Evolutionary conservation across 2,888 invertebrate species (phyloP).

Genomic region (Chironomus tentans): DNA sequence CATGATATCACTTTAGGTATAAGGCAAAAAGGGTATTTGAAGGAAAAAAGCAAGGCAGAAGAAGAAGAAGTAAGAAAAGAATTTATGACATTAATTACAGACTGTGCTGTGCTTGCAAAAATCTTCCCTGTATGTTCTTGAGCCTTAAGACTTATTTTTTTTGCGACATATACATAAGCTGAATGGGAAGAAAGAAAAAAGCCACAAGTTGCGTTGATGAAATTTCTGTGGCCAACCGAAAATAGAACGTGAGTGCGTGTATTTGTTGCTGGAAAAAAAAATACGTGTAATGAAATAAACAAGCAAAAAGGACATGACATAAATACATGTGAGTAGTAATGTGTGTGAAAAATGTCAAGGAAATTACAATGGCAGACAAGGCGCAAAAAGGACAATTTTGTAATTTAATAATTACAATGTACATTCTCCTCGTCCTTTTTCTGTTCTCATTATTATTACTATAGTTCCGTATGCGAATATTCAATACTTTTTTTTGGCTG

Average conservation of each 20-base stretch:
- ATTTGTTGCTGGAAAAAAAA: background rate
- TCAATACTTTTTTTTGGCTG: background rate
- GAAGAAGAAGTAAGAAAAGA: background rate
- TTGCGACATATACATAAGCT: background rate
- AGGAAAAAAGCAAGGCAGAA: too few species aligned
- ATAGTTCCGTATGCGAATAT: background rate
- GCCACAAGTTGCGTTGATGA: conserved; percentile 7
- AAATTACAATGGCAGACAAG: background rate
- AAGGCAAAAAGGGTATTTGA: background rate
- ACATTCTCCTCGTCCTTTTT: background rate
- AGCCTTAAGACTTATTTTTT: background rate
- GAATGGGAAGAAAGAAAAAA: background rate
- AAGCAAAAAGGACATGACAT: background rate
- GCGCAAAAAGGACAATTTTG: conserved; percentile 1
- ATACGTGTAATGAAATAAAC: background rate
- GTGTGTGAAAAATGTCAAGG: background rate
- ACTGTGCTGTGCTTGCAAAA: background rate
- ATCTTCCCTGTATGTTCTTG: background rate
- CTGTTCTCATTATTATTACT: background rate
- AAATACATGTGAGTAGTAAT: background rate
- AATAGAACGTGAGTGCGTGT: background rate
- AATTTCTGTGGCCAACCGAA: background rate
- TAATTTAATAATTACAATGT: conserved; percentile 26
- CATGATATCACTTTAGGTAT: too few species aligned
- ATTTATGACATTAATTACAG: background rate